phyloP scores from a whole-genome alignment of 1,140 invertebrate species.

The Drosophila guanche region DNA sequence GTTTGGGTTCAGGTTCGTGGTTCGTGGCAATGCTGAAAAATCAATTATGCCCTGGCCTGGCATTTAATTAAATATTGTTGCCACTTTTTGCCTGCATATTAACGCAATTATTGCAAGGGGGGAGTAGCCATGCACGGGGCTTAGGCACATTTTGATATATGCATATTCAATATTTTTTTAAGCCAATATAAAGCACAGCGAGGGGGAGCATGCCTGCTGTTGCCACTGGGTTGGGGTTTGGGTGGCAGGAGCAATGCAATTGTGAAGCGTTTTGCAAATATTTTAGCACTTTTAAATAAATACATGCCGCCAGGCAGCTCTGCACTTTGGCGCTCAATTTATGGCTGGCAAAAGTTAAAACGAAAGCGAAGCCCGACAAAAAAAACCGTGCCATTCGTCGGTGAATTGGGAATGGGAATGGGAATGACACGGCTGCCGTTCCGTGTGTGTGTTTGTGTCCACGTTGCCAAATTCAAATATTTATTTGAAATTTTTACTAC shows the following conservation, averaged over 20 bases:
- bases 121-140: neutral
- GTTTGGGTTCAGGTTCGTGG: neutral
- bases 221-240: conserved; percentile 7
- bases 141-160: conserved; percentile 35
- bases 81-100: conserved; percentile 44
- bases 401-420: conserved; percentile 22
- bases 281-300: conserved; percentile 73
- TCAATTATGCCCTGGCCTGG: conserved; percentile 51
- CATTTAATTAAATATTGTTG: conserved; percentile 57
- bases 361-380: conserved; percentile 44
- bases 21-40: conserved; percentile 25
- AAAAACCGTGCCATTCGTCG: conserved; percentile 6
- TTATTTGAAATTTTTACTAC: conserved; percentile 36
- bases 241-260: conserved; percentile 43
- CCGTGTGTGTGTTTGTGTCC: conserved; percentile 16
- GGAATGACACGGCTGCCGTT: conserved; percentile 2
- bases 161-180: conserved; percentile 37
- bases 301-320: conserved; percentile 44
- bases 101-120: conserved; percentile 44
- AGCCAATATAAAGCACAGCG: neutral
- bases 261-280: conserved; percentile 74
- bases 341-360: conserved; percentile 70
- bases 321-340: conserved; percentile 67
- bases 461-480: conserved; percentile 51
- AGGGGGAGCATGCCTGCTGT: neutral